These are phyloP conservation scores for Hymenopus coronatus DNA, from an alignment of 2,888 invertebrate species.

Conservation along the genomic window DNA sequence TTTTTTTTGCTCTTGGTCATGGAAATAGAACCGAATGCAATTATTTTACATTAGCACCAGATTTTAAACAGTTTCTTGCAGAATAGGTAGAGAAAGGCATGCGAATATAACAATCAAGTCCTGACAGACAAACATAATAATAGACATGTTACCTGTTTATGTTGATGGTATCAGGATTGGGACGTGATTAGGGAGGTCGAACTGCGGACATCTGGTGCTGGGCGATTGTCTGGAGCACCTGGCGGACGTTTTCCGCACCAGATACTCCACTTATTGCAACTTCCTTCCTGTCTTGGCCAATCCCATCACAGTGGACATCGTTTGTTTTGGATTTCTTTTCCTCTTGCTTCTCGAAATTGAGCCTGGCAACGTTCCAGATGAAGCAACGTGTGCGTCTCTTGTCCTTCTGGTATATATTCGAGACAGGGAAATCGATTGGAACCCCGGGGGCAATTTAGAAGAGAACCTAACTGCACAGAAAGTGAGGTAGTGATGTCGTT, in stretches of 20 bases:
- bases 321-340: not conserved
- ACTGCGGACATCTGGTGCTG: not conserved
- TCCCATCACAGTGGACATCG: not conserved
- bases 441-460: not conserved
- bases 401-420: not conserved
- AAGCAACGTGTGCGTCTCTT: not conserved
- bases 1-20: too few relatives aligned
- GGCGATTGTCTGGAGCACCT: not conserved
- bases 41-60: too few relatives aligned
- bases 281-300: not conserved
- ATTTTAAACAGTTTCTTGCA: too few relatives aligned
- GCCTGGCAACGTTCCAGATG: not conserved
- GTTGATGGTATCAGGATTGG: too few relatives aligned
- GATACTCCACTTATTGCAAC: not conserved
- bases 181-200: too few relatives aligned
- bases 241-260: not conserved
- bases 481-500: not conserved
- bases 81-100: too few relatives aligned
- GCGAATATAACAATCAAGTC: too few relatives aligned
- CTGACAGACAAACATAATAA: too few relatives aligned
- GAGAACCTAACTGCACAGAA: too few relatives aligned
- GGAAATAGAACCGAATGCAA: too few relatives aligned
- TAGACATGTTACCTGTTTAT: too few relatives aligned
- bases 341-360: not conserved
- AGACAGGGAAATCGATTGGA: not conserved